Evolutionary conservation across 2,797 vertebrate genomes (phyloP).

Genomic region (Acrocephalus scirpaceus): DNA sequence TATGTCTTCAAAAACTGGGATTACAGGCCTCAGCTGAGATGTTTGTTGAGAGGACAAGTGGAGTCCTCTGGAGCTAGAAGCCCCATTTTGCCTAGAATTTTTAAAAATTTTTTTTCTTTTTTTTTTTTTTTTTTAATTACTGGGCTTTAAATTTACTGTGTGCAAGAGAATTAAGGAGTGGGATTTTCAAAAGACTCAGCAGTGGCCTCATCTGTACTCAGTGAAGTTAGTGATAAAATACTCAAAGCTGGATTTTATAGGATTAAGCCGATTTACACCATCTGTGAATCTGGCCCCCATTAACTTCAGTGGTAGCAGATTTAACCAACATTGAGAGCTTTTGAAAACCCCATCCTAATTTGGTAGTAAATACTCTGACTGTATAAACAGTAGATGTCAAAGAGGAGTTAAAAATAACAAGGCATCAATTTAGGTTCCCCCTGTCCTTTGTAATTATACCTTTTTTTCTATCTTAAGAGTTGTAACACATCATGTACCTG

Average conservation of each 20-base stretch:
- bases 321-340: slow-evolving; percentile 40
- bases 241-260: slow-evolving; percentile 66
- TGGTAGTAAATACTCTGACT: slow-evolving; percentile 26
- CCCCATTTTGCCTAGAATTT: neutral
- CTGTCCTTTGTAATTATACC: neutral
- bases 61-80: neutral
- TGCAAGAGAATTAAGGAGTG: slow-evolving; percentile 59
- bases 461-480: neutral
- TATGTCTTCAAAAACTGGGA: neutral
- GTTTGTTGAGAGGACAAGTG: neutral
- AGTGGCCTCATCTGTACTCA: slow-evolving; percentile 62
- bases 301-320: slow-evolving; percentile 59
- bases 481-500: neutral
- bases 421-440: neutral
- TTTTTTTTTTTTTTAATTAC: slow-evolving; percentile 25
- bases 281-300: slow-evolving; percentile 67
- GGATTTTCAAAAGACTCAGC: slow-evolving; percentile 58
- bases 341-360: slow-evolving; percentile 33
- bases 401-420: neutral
- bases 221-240: slow-evolving; percentile 66
- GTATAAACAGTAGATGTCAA: neutral
- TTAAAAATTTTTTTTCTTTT: neutral
- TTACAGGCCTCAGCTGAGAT: neutral
- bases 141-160: slow-evolving; percentile 39
- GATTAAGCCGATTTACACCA: slow-evolving; percentile 68